Evolutionary conservation across 2,888 invertebrate genomes (phyloP).

Genomic region (Leptinotarsa tumamoca): DNA sequence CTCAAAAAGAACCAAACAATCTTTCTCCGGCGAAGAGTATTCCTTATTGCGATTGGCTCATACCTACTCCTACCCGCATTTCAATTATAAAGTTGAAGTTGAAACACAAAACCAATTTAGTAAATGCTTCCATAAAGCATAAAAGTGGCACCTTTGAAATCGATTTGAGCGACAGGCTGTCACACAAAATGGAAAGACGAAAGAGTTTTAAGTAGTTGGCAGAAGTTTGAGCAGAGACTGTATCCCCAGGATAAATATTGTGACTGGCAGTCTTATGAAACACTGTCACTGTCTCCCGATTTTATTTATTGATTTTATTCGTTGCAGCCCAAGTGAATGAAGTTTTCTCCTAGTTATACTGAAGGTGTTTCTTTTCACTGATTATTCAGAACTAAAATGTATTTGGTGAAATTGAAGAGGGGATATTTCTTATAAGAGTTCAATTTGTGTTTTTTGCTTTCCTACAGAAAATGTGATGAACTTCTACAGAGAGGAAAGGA

Average conservation of each 20-base stretch:
- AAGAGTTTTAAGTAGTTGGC: conserved; percentile 68
- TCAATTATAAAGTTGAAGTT: conserved; percentile 47
- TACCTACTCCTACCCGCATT: conserved; percentile 30
- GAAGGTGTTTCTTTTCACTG: neutral
- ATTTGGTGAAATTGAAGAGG: no score
- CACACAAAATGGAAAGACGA: conserved; percentile 66
- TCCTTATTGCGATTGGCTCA: conserved; percentile 13
- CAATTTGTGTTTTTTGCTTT: no score
- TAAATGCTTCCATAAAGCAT: conserved; percentile 61
- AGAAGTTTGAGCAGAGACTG: conserved; percentile 64
- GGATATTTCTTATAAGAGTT: no score
- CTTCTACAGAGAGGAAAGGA: no score
- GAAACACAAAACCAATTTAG: conserved; percentile 58
- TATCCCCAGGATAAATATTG: conserved; percentile 64
- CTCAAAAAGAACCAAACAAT: neutral
- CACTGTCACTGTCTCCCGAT: conserved; percentile 43
- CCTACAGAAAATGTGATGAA: no score
- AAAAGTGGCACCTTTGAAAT: conserved; percentile 60
- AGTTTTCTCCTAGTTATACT: neutral
- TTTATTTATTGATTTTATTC: conserved; percentile 41
- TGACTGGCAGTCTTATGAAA: conserved; percentile 61
- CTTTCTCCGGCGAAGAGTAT: neutral
- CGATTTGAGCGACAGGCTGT: conserved; percentile 67
- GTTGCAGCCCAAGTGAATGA: neutral
- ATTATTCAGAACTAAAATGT: neutral